Conservation (phyloP, 1,140 invertebrate genomes). For the Bombus fervidus region DNA sequence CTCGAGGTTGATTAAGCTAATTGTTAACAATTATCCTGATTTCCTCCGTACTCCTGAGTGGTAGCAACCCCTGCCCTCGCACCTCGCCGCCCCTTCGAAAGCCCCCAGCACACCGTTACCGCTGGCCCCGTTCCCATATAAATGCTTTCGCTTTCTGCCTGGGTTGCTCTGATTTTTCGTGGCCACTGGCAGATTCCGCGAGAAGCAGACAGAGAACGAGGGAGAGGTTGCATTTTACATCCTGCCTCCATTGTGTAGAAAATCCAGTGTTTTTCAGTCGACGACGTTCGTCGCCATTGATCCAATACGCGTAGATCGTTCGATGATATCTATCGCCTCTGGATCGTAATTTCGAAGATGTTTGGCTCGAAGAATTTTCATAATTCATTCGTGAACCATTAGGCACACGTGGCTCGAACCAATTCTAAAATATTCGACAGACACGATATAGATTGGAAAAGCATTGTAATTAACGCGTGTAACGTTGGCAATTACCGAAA, state of each 20-base stretch:
- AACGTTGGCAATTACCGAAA: neutral
- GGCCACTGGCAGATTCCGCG: constrained; percentile 45
- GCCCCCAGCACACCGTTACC: constrained; percentile 42
- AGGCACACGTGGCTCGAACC: neutral
- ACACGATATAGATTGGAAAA: neutral
- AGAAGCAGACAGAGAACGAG: constrained; percentile 27
- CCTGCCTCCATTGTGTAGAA: constrained; percentile 34
- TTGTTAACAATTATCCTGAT: constrained; percentile 83
- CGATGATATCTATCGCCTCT: neutral
- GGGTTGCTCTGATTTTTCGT: constrained; percentile 67
- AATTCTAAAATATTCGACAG: neutral
- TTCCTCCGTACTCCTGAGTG: constrained; percentile 77
- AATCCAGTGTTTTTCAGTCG: constrained; percentile 30
- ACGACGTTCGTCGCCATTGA: neutral
- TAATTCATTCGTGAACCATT: neutral
- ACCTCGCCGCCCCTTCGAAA: constrained; percentile 61
- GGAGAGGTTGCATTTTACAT: constrained; percentile 46
- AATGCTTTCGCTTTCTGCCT: constrained; percentile 71
- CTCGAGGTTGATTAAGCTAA: constrained; percentile 82
- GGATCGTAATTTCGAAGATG: too few species aligned
- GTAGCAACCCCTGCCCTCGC: constrained; percentile 69
- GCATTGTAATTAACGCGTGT: neutral
- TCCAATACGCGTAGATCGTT: constrained; percentile 11
- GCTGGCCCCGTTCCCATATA: constrained; percentile 59
- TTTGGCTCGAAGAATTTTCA: neutral